Evolutionary conservation across 2,113 vertebrate genomes (phyloP), one percentile per base, ranked within the genome.

Genomic region (Callorhinus ursinus): DNA sequence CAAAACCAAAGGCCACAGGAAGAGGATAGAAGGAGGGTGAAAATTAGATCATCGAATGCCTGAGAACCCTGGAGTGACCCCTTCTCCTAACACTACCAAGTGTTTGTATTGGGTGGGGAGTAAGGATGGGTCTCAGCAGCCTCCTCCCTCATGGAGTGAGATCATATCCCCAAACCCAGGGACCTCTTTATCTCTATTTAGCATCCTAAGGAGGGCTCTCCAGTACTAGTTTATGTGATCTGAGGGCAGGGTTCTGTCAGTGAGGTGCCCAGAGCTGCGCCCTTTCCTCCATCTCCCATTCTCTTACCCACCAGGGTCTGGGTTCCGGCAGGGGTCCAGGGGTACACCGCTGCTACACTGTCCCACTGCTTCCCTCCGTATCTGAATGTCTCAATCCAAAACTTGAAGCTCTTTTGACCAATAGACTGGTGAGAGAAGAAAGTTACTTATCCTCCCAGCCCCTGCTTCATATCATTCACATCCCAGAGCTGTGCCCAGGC

Each of bases 361-460:
- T 92, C 88, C 74, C 88, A 14, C 49, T 94, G 85, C 95, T 94
- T 97, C 85, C 88, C 90, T 94, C 97, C 74, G 74, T 97, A 97
- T 85, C 96, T 98, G 98, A 99, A 99, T 99, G 99, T 99, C 92
- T 98, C 97, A 92, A 10, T 97, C 94, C 95, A 97, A 98, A 99
- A 99, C 98, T 98, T 99, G 98, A 99, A 98, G 98, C 98, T 97
- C 71, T 98, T 98, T 97, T 97, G 97, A 98, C 94, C 76, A 96
- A 85, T 28, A 92, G 88, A 89, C 85, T 93, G 86, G 71, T 97
- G 91, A 97, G 95, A 95, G 94, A 96, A 97, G 95, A 96, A 97
- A 65, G 94, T 97, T 97, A 94, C 95, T 97, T 96, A 88, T 96
- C 93, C 59, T 98, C 65, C 93, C 57, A 4, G 69, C 42, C 83